Base-by-base conservation (phyloP, 2,113 vertebrate genomes). In the Carassius carassius region DNA sequence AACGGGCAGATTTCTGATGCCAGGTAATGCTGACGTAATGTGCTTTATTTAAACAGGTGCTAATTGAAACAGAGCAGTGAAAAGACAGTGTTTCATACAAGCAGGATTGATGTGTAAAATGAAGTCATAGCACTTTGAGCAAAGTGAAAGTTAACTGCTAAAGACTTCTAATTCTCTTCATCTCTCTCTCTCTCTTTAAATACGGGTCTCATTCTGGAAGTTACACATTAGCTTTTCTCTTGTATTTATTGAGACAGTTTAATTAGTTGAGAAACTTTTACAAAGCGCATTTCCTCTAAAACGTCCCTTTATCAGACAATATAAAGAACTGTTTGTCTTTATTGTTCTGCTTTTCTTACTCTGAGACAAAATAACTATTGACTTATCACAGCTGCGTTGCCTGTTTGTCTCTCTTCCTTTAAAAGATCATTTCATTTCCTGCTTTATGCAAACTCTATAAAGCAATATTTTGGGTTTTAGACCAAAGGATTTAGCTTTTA, bases 301-400 rank as follows among this genome's bases (percentile, higher is more conserved):
- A 37, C n/a, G 69, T 75, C 74, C 73, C 84, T 89, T 81, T 81
- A 72, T 83, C 84, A 81, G 70, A 78, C 63, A 75, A 85, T 69
- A 89, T 83, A 86, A 85, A 89, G 81, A 29, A 83, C 70, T 82
- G 49, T 86, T 78, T 86, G 70, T 51, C 32, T 84, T 84, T 77
- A 89, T 89, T 74, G 85, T 78, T 86, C 86, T 79, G 74, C 83
- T 79, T 85, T 77, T 82, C 77, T 84, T 85, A 72, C 86, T 89
- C 83, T 41, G 60, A 88, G 76, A 84, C 77, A 86, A 78, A 80
- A 41, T 84, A 65, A 63, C 85, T 83, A 65, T 67, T 74, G 85
- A 70, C 74, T 89, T 89, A 77, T 88, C 78, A 41, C 78, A 83
- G 74, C 75, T 17, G 69, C 49, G 69, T 87, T 85, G 70, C 83